These are phyloP conservation scores for Rhinolophus ferrumequinum DNA, from an alignment of 2,113 vertebrate species.

Conservation along the genomic window DNA sequence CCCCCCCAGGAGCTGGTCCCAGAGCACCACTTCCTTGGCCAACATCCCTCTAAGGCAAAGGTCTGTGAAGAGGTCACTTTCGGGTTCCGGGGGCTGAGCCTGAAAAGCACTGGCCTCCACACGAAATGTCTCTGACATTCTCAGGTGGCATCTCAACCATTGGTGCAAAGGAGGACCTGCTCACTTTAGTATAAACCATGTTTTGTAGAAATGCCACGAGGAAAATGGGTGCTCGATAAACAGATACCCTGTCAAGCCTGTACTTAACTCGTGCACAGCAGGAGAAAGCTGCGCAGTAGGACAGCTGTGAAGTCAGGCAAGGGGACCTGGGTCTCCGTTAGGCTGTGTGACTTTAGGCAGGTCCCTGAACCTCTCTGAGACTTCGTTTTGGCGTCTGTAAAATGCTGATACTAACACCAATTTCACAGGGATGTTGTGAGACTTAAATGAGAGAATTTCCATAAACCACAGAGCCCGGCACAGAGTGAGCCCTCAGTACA, in stretches of 20 bases:
- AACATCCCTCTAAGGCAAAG: background rate
- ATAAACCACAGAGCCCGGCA: background rate
- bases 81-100: background rate
- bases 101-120: background rate
- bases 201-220: background rate
- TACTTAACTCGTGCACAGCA: background rate
- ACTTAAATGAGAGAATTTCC: background rate
- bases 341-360: constrained; percentile 46
- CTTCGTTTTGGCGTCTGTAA: constrained; percentile 51
- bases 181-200: background rate
- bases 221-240: background rate
- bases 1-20: background rate
- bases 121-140: background rate
- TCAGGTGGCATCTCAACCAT: background rate
- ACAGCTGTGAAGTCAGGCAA: background rate
- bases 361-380: constrained; percentile 20
- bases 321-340: background rate
- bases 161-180: background rate
- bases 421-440: background rate
- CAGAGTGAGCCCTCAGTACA: background rate
- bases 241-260: background rate
- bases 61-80: background rate
- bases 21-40: background rate
- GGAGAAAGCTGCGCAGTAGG: background rate
- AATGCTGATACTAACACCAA: background rate